Conservation (phyloP, 1,140 invertebrate species). For the Drosophila ambigua region DNA sequence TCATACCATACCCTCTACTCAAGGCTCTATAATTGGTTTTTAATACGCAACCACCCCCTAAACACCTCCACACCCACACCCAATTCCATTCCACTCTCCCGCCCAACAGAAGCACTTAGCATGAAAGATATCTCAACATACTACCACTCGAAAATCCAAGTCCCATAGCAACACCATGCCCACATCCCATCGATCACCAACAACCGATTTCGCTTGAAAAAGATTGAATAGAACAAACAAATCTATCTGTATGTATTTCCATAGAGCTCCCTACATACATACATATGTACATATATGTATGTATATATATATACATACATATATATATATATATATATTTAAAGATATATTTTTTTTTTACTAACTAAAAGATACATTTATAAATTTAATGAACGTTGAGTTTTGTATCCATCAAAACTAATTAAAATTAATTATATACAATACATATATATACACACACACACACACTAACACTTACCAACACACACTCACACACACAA, state of each 20-base stretch:
- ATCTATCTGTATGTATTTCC: slow-evolving; percentile 51
- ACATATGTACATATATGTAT: slow-evolving; percentile 3
- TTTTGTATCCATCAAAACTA: slow-evolving; percentile 41
- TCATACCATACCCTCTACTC: too few relatives aligned
- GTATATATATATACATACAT: slow-evolving; percentile 3
- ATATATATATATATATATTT: slow-evolving; percentile 18
- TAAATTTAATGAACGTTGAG: slow-evolving; percentile 40
- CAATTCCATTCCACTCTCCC: too few relatives aligned
- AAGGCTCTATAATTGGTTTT: too few relatives aligned
- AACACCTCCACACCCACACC: too few relatives aligned
- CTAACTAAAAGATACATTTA: slow-evolving; percentile 41
- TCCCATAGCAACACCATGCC: too few relatives aligned
- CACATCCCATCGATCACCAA: not conserved
- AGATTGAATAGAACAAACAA: slow-evolving; percentile 12
- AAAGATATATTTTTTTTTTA: slow-evolving; percentile 36
- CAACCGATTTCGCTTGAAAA: slow-evolving; percentile 3
- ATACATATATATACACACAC: slow-evolving; percentile 12
- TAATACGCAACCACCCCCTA: too few relatives aligned
- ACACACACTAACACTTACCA: slow-evolving; percentile 1
- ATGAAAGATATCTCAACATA: too few relatives aligned
- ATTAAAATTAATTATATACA: slow-evolving; percentile 33
- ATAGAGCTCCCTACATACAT: slow-evolving; percentile 32
- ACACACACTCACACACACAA: slow-evolving; percentile 18
- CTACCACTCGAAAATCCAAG: too few relatives aligned
- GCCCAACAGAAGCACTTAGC: too few relatives aligned